Evolutionary conservation across 2,113 vertebrate genomes (phyloP).

Genomic region (Apeltes quadracus): DNA sequence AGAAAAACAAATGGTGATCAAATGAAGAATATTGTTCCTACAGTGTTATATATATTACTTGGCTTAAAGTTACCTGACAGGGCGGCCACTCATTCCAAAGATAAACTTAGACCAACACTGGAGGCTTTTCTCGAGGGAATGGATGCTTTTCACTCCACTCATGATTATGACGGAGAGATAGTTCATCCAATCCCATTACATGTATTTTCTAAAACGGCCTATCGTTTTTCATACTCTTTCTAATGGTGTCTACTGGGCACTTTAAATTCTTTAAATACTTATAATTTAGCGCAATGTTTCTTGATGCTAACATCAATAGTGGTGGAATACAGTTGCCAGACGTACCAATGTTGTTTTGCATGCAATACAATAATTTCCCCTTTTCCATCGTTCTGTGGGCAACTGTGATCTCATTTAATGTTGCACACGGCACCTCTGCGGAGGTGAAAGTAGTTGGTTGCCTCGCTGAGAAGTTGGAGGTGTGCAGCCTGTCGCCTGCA

Average conservation of each 20-base stretch:
- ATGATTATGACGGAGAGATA: not conserved
- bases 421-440: not conserved
- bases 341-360: not conserved
- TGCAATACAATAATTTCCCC: not conserved
- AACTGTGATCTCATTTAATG: not conserved
- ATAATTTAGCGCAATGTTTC: not conserved
- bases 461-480: not conserved
- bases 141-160: not conserved
- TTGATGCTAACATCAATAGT: not conserved
- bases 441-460: not conserved
- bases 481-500: not conserved
- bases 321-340: not conserved
- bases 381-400: not conserved
- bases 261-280: not conserved
- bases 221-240: not conserved
- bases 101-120: not conserved
- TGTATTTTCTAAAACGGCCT: not conserved
- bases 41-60: not conserved
- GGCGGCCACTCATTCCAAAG: not conserved
- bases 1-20: conserved; percentile 3
- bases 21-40: not conserved
- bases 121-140: not conserved
- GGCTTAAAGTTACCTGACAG: not conserved
- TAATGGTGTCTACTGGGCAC: not conserved
- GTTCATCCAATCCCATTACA: not conserved